These are phyloP conservation scores for Scarus forsteni DNA, from an alignment of 2,797 vertebrate genomes.

Conservation along the genomic window DNA sequence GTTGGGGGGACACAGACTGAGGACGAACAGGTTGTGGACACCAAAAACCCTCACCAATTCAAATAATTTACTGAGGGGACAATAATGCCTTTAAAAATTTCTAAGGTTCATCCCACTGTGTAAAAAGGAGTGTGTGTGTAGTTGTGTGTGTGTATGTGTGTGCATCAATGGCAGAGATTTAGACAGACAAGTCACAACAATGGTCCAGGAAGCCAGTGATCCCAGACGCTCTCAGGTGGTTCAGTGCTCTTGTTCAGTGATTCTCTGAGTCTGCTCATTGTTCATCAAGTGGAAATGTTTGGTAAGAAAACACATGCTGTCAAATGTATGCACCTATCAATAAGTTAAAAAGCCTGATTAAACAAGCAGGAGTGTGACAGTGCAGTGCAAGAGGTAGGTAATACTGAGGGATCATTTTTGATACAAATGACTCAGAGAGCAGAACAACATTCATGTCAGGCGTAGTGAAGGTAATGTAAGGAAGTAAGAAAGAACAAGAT, in stretches of 20 bases:
- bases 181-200: slow-evolving; percentile 79
- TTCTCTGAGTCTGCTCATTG: slow-evolving; percentile 22
- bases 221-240: slow-evolving; percentile 56
- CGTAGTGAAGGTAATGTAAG: not conserved
- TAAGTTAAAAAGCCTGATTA: not conserved
- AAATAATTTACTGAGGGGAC: too few relatives aligned
- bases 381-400: too few relatives aligned
- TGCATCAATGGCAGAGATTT: slow-evolving; percentile 35
- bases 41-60: too few relatives aligned
- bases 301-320: slow-evolving; percentile 1
- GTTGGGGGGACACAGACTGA: too few relatives aligned
- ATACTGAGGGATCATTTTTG: slow-evolving; percentile 11
- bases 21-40: too few relatives aligned
- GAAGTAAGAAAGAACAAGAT: too few relatives aligned
- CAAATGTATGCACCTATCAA: slow-evolving; percentile 1
- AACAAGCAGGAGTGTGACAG: not conserved
- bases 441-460: slow-evolving; percentile 8
- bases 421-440: slow-evolving; percentile 22
- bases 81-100: too few relatives aligned
- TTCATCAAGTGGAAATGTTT: slow-evolving; percentile 24
- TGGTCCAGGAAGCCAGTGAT: slow-evolving; percentile 74
- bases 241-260: slow-evolving; percentile 45
- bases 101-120: too few relatives aligned
- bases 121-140: slow-evolving; percentile 1
- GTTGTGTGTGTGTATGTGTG: slow-evolving; percentile 21